Evolutionary conservation across 2,113 vertebrate genomes (phyloP).

Genomic region (Pelobates fuscus): DNA sequence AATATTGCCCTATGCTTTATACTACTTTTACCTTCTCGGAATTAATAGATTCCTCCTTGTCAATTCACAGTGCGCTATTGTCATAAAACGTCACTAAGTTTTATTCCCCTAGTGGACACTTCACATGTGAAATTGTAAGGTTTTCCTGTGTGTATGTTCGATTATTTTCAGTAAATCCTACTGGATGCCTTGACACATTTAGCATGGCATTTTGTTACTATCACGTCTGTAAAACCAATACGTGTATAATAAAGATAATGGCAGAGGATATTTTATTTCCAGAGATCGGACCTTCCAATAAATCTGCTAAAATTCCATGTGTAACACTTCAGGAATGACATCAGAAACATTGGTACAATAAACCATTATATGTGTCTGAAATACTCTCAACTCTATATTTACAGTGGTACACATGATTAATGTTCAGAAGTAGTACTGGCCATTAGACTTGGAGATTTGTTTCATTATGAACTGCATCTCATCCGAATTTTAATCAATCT

Average conservation of each 20-base stretch:
- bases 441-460: no score
- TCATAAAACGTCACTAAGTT: slow-evolving; percentile 14
- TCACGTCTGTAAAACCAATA: slow-evolving; percentile 12
- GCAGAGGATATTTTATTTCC: not conserved
- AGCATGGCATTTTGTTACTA: slow-evolving; percentile 28
- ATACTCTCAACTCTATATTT: not conserved
- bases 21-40: not conserved
- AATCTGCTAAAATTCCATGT: not conserved
- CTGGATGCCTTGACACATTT: slow-evolving; percentile 14
- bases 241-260: slow-evolving; percentile 13
- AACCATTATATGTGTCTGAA: not conserved
- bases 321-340: not conserved
- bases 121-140: slow-evolving; percentile 17
- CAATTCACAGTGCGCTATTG: not conserved
- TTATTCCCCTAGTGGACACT: slow-evolving; percentile 8
- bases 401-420: not conserved
- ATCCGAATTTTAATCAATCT: no score
- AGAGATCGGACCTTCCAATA: not conserved
- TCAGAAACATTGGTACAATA: not conserved
- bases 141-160: slow-evolving; percentile 25
- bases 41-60: slow-evolving; percentile 12
- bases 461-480: no score
- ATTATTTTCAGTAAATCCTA: slow-evolving; percentile 6
- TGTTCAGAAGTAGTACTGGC: not conserved
- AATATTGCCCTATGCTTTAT: not conserved